Evolutionary conservation across 2,113 vertebrate species (phyloP).

Genomic region (Thermophis baileyi): DNA sequence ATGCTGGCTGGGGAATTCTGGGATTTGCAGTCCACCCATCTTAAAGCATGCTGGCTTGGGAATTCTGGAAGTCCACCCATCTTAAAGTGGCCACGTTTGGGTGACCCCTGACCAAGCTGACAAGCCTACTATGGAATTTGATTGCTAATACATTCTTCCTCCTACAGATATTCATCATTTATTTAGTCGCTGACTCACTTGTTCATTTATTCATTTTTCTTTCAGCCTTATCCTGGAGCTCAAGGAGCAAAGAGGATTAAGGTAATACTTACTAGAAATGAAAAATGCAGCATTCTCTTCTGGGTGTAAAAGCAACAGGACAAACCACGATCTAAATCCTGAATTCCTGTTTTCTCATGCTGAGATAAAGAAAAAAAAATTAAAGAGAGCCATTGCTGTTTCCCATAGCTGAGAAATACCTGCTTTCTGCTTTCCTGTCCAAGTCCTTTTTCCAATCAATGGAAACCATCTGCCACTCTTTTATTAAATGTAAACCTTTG

Average conservation of each 20-base stretch:
- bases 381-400: background rate
- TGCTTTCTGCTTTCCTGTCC: background rate
- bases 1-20: no score
- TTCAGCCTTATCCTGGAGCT: slow-evolving; percentile 42
- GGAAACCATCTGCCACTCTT: background rate
- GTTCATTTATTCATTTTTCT: background rate
- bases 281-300: background rate
- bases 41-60: no score
- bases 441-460: background rate
- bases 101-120: background rate
- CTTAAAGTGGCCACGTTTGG: background rate
- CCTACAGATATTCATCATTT: background rate
- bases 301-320: background rate
- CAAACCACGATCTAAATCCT: background rate
- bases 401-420: background rate
- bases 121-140: background rate
- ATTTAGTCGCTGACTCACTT: background rate
- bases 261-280: slow-evolving; percentile 15
- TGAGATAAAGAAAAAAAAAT: background rate
- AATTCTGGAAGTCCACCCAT: no score
- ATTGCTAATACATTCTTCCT: background rate
- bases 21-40: no score
- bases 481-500: background rate
- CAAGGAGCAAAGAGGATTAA: slow-evolving; percentile 7
- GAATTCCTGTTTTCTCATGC: background rate